phyloP scores from a whole-genome alignment of 2,113 vertebrate genomes.

The Apaloderma vittatum region DNA sequence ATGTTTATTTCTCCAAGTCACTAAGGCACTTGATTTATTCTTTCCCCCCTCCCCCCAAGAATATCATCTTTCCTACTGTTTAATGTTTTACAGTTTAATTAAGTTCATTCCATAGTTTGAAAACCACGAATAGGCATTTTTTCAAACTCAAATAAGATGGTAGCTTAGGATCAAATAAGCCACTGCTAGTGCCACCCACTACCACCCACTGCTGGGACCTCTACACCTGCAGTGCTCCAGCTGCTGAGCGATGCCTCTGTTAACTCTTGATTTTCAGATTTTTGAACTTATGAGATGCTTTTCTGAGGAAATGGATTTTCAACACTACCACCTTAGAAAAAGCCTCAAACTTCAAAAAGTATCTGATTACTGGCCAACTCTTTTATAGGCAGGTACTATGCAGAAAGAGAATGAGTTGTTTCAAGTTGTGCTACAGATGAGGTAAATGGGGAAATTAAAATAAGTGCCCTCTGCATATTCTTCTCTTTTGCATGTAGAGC shows the following conservation, averaged over 20 bases:
- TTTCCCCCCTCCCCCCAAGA: background rate
- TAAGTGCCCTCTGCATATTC: background rate
- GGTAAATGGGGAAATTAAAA: background rate
- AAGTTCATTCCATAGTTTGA: slow-evolving; percentile 64
- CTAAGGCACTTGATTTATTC: slow-evolving; percentile 31
- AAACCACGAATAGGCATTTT: slow-evolving; percentile 44
- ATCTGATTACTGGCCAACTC: background rate
- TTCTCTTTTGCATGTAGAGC: background rate
- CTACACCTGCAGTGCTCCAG: slow-evolving; percentile 26
- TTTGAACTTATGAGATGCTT: background rate
- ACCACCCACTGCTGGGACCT: slow-evolving; percentile 20
- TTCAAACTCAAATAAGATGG: slow-evolving; percentile 57
- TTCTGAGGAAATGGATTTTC: background rate
- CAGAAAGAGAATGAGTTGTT: background rate
- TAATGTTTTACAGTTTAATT: slow-evolving; percentile 77
- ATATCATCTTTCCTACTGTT: slow-evolving; percentile 61
- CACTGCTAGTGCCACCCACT: slow-evolving; percentile 2
- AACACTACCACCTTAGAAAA: background rate
- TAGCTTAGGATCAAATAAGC: slow-evolving; percentile 64
- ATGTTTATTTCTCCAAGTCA: slow-evolving; percentile 61
- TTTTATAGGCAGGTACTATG: background rate
- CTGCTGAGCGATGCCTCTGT: background rate
- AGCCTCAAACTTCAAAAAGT: background rate
- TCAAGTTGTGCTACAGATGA: background rate
- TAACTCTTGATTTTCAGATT: background rate